Evolutionary conservation across 2,113 vertebrate species (phyloP).

Genomic region (Brienomyrus brachyistius): DNA sequence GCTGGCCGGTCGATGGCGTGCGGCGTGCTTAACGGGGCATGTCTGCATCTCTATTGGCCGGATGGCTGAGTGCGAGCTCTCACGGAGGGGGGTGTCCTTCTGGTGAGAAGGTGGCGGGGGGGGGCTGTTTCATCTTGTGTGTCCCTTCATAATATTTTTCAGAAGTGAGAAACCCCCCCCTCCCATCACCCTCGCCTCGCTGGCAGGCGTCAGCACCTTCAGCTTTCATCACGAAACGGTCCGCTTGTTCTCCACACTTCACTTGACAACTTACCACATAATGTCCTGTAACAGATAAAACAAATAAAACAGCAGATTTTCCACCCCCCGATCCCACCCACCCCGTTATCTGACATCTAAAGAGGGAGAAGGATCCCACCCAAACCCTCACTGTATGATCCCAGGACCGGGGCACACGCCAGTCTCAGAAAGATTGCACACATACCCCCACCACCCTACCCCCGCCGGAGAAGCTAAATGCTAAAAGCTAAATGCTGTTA

Average conservation of each 20-base stretch:
- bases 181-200: neutral
- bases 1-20: neutral
- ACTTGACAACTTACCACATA: neutral
- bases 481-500: neutral
- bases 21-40: neutral
- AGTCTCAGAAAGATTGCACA: neutral
- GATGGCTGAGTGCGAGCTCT: neutral
- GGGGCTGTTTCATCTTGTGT: neutral
- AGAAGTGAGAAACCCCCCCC: neutral
- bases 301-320: neutral
- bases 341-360: neutral
- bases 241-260: neutral
- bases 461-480: neutral
- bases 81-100: neutral
- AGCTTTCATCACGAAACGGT: neutral
- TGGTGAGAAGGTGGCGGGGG: neutral
- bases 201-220: neutral
- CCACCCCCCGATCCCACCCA: neutral
- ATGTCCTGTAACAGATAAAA: neutral
- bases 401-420: neutral
- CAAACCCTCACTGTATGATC: neutral
- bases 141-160: neutral
- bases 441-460: too few species aligned
- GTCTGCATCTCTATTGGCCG: neutral
- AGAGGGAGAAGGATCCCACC: neutral